These are phyloP conservation scores for Cyanistes caeruleus DNA, from an alignment of 2,113 vertebrate species.

Conservation along the genomic window DNA sequence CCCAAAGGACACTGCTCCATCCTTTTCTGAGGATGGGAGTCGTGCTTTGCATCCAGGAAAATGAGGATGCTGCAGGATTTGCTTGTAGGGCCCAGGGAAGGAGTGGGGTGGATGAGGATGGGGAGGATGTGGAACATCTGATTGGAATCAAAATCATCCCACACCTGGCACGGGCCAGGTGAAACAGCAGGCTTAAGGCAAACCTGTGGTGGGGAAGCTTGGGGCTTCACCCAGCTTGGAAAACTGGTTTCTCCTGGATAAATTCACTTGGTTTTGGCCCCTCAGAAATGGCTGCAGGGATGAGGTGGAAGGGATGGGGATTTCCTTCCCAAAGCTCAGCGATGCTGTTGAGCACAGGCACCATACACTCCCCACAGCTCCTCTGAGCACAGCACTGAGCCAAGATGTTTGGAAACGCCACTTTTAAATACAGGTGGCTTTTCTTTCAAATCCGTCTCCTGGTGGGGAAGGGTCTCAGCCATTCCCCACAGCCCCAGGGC, in stretches of 20 bases:
- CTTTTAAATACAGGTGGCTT: not conserved
- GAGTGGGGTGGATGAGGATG: not conserved
- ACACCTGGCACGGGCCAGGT: fast-evolving
- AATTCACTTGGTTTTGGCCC: not conserved
- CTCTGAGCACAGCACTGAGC: not conserved
- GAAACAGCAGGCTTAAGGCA: not conserved
- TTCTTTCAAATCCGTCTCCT: not conserved
- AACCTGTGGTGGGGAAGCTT: fast-evolving
- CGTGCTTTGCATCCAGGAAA: fast-evolving
- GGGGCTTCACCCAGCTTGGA: not conserved
- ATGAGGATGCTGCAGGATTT: not conserved
- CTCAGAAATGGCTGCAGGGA: not conserved
- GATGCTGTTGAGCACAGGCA: not conserved
- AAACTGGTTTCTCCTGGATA: not conserved
- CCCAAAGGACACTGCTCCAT: fast-evolving
- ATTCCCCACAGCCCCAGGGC: not conserved
- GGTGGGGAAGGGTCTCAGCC: not conserved
- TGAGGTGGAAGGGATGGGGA: not conserved
- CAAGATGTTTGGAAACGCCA: not conserved
- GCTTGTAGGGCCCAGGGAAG: not conserved
- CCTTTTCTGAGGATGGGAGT: fast-evolving
- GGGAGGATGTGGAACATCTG: not conserved
- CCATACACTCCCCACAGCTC: fast-evolving
- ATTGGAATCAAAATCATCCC: not conserved
- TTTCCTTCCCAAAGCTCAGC: not conserved